A percentile compares a stretch with the other conserved stretches of the same genome.
Evolutionary conservation across 1,140 invertebrate species (phyloP).

Genomic region (Gyrodactylus bullatarudis): DNA sequence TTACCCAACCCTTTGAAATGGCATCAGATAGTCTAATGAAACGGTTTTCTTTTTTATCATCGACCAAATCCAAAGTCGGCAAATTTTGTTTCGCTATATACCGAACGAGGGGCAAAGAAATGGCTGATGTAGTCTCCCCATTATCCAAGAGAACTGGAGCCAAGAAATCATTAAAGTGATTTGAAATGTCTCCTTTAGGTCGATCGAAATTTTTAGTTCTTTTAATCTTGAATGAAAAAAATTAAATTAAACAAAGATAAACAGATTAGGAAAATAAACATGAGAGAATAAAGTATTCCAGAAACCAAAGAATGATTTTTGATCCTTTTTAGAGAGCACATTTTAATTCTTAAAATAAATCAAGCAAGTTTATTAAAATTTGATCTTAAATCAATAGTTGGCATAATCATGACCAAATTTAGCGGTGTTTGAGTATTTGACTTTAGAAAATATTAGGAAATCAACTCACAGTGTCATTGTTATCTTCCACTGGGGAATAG

Average conservation of each 20-base stretch:
- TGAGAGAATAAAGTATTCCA: too few species aligned
- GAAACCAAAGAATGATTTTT: too few species aligned
- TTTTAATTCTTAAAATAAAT: too few species aligned
- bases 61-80: not conserved
- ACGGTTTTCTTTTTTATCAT: not conserved
- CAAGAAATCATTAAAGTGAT: not conserved
- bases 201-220: not conserved
- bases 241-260: not conserved
- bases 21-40: not conserved
- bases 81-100: not conserved
- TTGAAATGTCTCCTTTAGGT: not conserved
- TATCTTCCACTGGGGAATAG: too few species aligned
- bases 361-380: too few species aligned
- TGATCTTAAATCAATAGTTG: too few species aligned
- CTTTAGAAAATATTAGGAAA: too few species aligned
- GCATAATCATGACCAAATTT: too few species aligned
- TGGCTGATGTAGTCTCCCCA: not conserved
- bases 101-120: not conserved
- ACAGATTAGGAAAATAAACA: too few species aligned
- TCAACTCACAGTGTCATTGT: not conserved
- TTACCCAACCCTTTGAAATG: not conserved
- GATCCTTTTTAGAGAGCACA: too few species aligned
- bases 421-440: too few species aligned
- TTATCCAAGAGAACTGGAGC: not conserved
- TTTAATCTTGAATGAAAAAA: not conserved